A percentile compares a stretch with the other conserved stretches of the same genome.
Conservation (phyloP, 2,888 invertebrate species). For the Sturmia bella region DNA sequence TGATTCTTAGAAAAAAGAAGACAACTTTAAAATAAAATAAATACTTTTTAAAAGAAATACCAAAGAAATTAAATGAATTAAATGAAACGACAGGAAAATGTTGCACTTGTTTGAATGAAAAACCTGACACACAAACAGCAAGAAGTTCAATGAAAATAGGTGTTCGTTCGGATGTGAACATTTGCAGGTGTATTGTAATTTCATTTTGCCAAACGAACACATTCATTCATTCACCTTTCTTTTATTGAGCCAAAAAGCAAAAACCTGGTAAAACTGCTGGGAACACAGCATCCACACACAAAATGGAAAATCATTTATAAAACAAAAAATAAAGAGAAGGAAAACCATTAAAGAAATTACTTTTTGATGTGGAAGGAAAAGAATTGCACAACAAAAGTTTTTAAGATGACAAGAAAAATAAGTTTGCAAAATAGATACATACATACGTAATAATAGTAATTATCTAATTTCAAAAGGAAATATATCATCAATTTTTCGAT, state of each 20-base stretch:
- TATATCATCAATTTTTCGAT: no score
- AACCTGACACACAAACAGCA: no score
- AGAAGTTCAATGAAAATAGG: slow-evolving; percentile 25
- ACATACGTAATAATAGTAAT: no score
- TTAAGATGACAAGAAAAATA: no score
- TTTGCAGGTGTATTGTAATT: slow-evolving; percentile 24
- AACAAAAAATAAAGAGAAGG: slow-evolving; percentile 60
- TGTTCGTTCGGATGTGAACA: slow-evolving; percentile 29
- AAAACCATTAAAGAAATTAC: slow-evolving; percentile 80
- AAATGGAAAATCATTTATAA: slow-evolving; percentile 41
- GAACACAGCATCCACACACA: background rate
- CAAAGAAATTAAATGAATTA: slow-evolving; percentile 59
- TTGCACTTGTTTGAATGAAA: slow-evolving; percentile 55
- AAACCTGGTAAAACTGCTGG: slow-evolving; percentile 17
- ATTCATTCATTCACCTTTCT: slow-evolving; percentile 24
- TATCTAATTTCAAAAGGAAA: no score
- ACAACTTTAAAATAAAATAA: slow-evolving; percentile 32
- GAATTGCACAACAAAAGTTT: background rate
- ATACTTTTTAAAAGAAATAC: slow-evolving; percentile 38
- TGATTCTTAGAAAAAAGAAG: no score
- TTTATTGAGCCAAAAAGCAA: slow-evolving; percentile 34
- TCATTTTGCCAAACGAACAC: slow-evolving; percentile 25
- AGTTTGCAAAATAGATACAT: no score
- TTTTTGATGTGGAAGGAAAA: slow-evolving; percentile 70
- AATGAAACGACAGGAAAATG: slow-evolving; percentile 34